A percentile compares a stretch with the other conserved stretches of the same genome.
Conservation (phyloP, 1,140 invertebrate species). For the Zaprionus lachaisei region DNA sequence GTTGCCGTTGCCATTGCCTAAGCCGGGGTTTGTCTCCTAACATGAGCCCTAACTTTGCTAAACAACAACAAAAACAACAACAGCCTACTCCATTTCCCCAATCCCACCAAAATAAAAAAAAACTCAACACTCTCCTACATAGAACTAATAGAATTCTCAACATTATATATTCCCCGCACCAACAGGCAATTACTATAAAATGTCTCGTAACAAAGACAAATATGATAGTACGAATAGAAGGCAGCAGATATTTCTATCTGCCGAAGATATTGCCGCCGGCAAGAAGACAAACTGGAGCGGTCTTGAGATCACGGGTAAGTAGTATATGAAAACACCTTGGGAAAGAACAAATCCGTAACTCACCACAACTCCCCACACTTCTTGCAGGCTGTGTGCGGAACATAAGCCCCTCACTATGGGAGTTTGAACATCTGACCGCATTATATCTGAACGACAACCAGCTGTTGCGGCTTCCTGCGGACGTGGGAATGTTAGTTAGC, state of each 20-base stretch:
- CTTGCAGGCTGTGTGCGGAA: slow-evolving; percentile 96
- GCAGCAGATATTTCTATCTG: slow-evolving; percentile 95
- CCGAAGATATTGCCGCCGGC: slow-evolving; percentile 95
- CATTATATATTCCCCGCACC: not conserved
- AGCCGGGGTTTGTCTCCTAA: slow-evolving; percentile 76
- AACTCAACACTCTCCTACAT: not conserved
- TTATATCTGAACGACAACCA: slow-evolving; percentile 98
- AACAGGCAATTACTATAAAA: slow-evolving; percentile 85
- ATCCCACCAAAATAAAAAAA: not conserved
- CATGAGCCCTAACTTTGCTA: slow-evolving; percentile 73
- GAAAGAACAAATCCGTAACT: not conserved
- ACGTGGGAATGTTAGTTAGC: slow-evolving; percentile 93
- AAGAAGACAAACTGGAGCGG: slow-evolving; percentile 95
- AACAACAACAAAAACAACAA: slow-evolving; percentile 40
- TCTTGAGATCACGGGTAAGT: slow-evolving; percentile 88
- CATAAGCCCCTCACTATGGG: slow-evolving; percentile 95
- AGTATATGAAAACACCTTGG: too few relatives aligned
- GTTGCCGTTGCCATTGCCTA: slow-evolving; percentile 53
- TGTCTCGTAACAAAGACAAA: slow-evolving; percentile 89
- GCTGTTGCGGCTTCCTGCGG: slow-evolving; percentile 93
- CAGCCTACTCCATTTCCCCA: slow-evolving; percentile 9
- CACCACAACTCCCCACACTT: slow-evolving; percentile 56
- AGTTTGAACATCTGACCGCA: slow-evolving; percentile 95
- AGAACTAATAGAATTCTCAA: not conserved
- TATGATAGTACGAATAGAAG: slow-evolving; percentile 91